Conservation (phyloP, 2,113 vertebrate species). For the Tympanuchus pallidicinctus region DNA sequence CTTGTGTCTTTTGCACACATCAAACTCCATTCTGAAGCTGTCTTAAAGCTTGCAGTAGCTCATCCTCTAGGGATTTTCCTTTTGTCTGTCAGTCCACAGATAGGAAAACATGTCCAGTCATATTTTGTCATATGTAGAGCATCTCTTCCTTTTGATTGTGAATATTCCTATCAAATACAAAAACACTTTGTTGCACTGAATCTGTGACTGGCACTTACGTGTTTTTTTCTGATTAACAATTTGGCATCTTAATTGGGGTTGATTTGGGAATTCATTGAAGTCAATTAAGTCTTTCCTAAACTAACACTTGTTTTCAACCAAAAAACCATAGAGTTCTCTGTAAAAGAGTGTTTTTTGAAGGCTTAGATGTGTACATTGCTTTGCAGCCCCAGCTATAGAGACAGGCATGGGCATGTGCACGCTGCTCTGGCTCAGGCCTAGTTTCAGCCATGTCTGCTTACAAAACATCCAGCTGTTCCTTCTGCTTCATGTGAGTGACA, state of each 20-base stretch:
- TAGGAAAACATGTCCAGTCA: slow-evolving; percentile 45
- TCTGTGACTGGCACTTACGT: neutral
- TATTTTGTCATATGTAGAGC: slow-evolving; percentile 32
- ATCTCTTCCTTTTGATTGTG: slow-evolving; percentile 33
- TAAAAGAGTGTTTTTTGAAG: neutral
- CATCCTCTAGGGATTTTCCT: slow-evolving; percentile 60
- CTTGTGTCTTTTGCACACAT: slow-evolving; percentile 60
- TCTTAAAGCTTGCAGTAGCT: slow-evolving; percentile 56
- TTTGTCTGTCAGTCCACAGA: slow-evolving; percentile 59
- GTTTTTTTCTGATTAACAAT: neutral
- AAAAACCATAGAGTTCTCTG: neutral
- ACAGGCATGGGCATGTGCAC: neutral
- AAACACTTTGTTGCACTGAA: neutral
- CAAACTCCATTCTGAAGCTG: slow-evolving; percentile 54
- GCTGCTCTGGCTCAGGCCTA: neutral
- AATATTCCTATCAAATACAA: neutral
- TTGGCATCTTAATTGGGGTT: neutral
- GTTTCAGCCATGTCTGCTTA: neutral
- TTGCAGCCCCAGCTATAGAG: neutral
- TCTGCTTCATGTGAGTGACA: neutral
- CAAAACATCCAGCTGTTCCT: neutral
- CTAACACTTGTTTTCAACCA: neutral
- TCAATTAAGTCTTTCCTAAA: neutral
- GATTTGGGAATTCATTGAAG: neutral
- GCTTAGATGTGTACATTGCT: neutral